phyloP scores from a whole-genome alignment of 2,113 vertebrate genomes.

The Oophaga pumilio region DNA sequence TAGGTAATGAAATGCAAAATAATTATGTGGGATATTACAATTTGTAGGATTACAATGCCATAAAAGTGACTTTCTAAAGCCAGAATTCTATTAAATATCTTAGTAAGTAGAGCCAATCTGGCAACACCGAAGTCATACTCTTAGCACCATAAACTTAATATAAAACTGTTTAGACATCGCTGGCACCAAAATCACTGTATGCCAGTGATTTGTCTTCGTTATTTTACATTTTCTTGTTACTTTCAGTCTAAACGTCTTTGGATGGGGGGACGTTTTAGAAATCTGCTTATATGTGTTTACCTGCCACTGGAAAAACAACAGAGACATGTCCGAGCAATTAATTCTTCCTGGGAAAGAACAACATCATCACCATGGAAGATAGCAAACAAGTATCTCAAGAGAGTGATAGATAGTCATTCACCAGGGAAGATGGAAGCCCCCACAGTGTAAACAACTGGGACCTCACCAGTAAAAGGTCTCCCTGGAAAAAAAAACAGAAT shows the following conservation, averaged over 20 bases:
- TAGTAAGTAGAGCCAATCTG: no score
- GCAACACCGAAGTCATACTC: no score
- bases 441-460: conserved; percentile 8
- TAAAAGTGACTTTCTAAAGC: no score
- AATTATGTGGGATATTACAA: no score
- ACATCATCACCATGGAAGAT: not conserved
- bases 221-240: not conserved
- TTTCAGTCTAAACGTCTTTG: not conserved
- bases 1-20: no score
- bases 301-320: conserved; percentile 20
- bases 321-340: not conserved
- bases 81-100: no score
- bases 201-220: not conserved
- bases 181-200: no score
- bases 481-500: not conserved
- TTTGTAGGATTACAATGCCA: no score
- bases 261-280: not conserved
- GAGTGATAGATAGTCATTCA: not conserved
- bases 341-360: conserved; percentile 23
- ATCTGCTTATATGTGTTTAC: conserved; percentile 42
- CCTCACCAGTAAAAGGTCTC: not conserved
- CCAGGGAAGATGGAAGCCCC: not conserved
- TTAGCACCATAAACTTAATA: no score
- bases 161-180: no score
- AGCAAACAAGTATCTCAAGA: conserved; percentile 33